These are phyloP conservation scores for Castor canadensis DNA, from an alignment of 2,113 vertebrate species.

Conservation along the genomic window DNA sequence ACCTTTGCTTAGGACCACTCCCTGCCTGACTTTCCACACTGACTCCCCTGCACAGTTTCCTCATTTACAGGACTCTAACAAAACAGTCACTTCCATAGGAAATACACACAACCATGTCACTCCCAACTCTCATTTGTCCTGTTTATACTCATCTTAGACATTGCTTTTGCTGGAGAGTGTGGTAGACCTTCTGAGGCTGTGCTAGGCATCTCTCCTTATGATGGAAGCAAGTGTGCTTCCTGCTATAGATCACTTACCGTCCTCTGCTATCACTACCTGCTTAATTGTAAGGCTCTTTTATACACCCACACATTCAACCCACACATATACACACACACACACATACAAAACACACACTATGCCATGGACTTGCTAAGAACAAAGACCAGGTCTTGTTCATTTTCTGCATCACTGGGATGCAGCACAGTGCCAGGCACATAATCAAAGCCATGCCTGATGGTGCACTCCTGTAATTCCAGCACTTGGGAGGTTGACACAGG, in stretches of 20 bases:
- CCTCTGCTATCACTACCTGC: neutral
- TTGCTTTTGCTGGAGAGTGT: neutral
- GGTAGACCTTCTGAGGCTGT: neutral
- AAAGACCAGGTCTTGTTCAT: neutral
- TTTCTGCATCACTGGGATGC: neutral
- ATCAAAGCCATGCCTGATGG: neutral
- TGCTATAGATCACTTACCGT: neutral
- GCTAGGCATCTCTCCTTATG: no score
- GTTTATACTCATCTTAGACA: neutral
- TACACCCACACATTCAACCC: accelerated
- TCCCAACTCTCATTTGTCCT: neutral
- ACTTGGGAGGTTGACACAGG: no score
- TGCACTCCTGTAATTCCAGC: no score
- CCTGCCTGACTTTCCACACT: neutral
- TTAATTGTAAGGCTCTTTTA: neutral
- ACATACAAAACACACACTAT: neutral
- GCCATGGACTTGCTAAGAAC: neutral
- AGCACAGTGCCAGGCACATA: neutral
- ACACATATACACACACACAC: no score
- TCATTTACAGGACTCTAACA: neutral
- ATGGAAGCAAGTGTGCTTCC: neutral
- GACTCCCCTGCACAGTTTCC: neutral
- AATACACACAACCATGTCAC: neutral
- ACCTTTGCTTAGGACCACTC: neutral
- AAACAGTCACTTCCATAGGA: neutral